A percentile compares a stretch with the other conserved stretches of the same genome.
phyloP scores from a whole-genome alignment of 1,140 invertebrate genomes.

The Saccostrea cuccullata region DNA sequence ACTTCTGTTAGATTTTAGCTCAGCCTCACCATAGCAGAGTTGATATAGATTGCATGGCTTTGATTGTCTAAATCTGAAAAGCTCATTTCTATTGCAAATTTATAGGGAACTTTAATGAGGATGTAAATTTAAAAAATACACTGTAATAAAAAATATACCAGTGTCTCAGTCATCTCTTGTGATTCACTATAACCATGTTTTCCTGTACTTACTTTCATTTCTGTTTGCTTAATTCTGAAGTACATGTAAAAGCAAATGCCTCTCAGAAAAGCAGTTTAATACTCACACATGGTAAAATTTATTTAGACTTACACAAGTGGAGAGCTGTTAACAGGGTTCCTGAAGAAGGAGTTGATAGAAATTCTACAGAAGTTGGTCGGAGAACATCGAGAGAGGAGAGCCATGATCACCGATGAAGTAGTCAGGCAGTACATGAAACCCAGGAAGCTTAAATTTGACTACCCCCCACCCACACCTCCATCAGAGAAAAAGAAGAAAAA shows the following conservation, averaged over 20 bases:
- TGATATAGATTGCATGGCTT: too few relatives aligned
- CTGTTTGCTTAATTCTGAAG: neutral
- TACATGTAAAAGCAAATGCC: neutral
- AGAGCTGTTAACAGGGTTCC: constrained; percentile 93
- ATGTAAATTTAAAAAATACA: too few relatives aligned
- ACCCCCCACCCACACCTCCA: constrained; percentile 45
- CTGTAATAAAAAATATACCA: too few relatives aligned
- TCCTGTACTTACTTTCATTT: too few relatives aligned
- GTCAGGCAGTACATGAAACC: constrained; percentile 91
- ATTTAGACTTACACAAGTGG: constrained; percentile 91
- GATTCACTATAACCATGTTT: too few relatives aligned
- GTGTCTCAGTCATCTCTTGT: too few relatives aligned
- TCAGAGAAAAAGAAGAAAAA: constrained; percentile 36
- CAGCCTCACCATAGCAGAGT: too few relatives aligned
- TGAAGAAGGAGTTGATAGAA: constrained; percentile 95
- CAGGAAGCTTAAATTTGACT: constrained; percentile 85
- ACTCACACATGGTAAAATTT: neutral
- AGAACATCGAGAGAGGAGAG: constrained; percentile 89
- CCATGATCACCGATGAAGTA: constrained; percentile 91
- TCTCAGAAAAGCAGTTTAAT: neutral
- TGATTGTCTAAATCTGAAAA: too few relatives aligned
- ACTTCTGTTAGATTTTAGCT: too few relatives aligned
- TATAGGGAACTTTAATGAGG: too few relatives aligned
- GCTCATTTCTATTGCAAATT: too few relatives aligned
- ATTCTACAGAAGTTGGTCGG: constrained; percentile 87